Evolutionary conservation across 1,140 invertebrate genomes (phyloP), one percentile per base, ranked within the genome.

Genomic region (Cyrtorhinus lividipennis): DNA sequence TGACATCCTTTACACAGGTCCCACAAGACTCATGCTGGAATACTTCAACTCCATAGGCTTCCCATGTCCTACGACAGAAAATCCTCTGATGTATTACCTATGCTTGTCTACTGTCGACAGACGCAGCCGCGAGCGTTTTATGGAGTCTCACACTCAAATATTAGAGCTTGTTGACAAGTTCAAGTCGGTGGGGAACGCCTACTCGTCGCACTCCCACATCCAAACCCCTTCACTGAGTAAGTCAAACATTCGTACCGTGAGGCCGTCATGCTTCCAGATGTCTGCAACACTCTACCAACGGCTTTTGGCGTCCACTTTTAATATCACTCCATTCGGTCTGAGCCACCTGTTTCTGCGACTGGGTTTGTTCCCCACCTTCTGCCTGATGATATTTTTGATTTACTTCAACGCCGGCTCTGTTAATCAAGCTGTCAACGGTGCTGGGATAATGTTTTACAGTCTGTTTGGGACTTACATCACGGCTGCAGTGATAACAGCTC

Each of bases 141-240:
- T 95, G 10, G 91, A 95, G 72, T 94, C 91, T 0, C 93, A 90
- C 70, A 88, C 92, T 64, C 91, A 95, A 73, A 95, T 95, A 67
- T 86, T 89, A 3, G 86, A 89, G 0, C 72, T 95, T 0, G 91
- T 95, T 0, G 90, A 95, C 62, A 90, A 92, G 70, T 95, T 94
- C 69, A 92, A 90, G 71, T 72, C 85, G 15, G 90, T 94, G 73
- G 87, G 86, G 27, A 74, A 77, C 30, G 76, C 82, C 60, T 83
- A 84, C 69, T 69, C 61, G 45, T 85, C 67, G 81, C 70, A 59
- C 24, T 59, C 58, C 1, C 24, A 59, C 26, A n/a, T 27, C 23
- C 58, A 26, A 30, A 20, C 12, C 18, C 20, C 48, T 10, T 27
- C 24, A 8, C 27, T 30, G n/a, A 59, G n/a, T 1, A 59, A 59